Conservation (phyloP, 2,797 vertebrate species). For the Diplodus sargus region DNA sequence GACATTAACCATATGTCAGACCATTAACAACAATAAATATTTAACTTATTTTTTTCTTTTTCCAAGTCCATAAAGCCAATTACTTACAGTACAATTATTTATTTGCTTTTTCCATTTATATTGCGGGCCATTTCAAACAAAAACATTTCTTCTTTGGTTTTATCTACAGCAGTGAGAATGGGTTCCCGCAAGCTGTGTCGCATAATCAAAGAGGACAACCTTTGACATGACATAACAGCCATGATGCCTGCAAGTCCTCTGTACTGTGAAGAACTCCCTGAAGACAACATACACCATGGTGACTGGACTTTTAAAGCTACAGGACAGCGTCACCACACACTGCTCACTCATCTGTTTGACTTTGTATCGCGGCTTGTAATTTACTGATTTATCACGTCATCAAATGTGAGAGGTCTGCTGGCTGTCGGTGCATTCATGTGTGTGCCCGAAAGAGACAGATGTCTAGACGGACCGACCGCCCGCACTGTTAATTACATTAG, state of each 20-base stretch:
- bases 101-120: background rate
- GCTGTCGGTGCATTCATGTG: slow-evolving; percentile 44
- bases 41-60: background rate
- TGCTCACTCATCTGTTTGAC: slow-evolving; percentile 38
- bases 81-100: background rate
- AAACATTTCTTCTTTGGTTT: slow-evolving; percentile 38
- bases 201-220: slow-evolving; percentile 44
- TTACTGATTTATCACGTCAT: slow-evolving; percentile 48
- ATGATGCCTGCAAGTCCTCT: slow-evolving; percentile 7
- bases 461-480: slow-evolving; percentile 42
- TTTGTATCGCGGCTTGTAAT: slow-evolving; percentile 26
- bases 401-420: slow-evolving; percentile 35
- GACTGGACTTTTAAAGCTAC: slow-evolving; percentile 27
- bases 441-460: slow-evolving; percentile 38
- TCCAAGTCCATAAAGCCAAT: background rate
- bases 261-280: background rate
- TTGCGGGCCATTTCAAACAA: background rate
- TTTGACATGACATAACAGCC: slow-evolving; percentile 42
- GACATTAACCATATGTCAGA: too few species aligned
- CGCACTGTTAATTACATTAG: slow-evolving; percentile 48
- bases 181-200: slow-evolving; percentile 73
- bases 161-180: slow-evolving; percentile 75
- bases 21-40: too few species aligned
- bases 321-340: slow-evolving; percentile 6
- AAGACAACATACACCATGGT: background rate